These are phyloP conservation scores for Agonopterix subpropinquella DNA, from an alignment of 2,888 invertebrate genomes.

Conservation along the genomic window DNA sequence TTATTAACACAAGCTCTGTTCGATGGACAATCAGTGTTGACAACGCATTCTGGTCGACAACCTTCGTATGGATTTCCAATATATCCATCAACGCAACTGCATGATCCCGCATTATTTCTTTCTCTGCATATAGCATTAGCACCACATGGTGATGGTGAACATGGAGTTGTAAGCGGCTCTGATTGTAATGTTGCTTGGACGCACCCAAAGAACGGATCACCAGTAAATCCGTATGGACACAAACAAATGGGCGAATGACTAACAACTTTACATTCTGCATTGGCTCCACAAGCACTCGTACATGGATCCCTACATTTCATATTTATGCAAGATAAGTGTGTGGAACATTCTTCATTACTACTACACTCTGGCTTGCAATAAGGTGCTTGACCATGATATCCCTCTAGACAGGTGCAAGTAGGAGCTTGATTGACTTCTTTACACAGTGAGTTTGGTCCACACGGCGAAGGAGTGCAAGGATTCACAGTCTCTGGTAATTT, in stretches of 20 bases:
- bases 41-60: conserved; percentile 83
- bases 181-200: conserved; percentile 41
- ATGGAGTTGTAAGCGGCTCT: conserved; percentile 65
- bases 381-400: conserved; percentile 82
- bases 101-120: conserved; percentile 77
- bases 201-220: conserved; percentile 86
- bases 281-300: conserved; percentile 81
- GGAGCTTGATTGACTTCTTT: conserved; percentile 80
- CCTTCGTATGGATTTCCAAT: conserved; percentile 87
- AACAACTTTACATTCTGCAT: conserved; percentile 84
- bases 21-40: conserved; percentile 83
- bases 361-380: conserved; percentile 87
- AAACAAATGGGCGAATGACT: conserved; percentile 86
- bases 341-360: conserved; percentile 83
- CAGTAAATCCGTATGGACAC: conserved; percentile 80
- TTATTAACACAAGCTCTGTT: conserved; percentile 82
- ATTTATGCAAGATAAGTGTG: conserved; percentile 82
- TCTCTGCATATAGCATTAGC: conserved; percentile 79
- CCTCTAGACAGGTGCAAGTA: conserved; percentile 83
- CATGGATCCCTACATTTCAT: conserved; percentile 87
- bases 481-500: conserved; percentile 67
- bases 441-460: conserved; percentile 86
- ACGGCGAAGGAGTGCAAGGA: conserved; percentile 86
- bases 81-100: conserved; percentile 82
- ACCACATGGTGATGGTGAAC: conserved; percentile 79